phyloP scores from a whole-genome alignment of 2,113 vertebrate genomes.

The Kryptolebias marmoratus region DNA sequence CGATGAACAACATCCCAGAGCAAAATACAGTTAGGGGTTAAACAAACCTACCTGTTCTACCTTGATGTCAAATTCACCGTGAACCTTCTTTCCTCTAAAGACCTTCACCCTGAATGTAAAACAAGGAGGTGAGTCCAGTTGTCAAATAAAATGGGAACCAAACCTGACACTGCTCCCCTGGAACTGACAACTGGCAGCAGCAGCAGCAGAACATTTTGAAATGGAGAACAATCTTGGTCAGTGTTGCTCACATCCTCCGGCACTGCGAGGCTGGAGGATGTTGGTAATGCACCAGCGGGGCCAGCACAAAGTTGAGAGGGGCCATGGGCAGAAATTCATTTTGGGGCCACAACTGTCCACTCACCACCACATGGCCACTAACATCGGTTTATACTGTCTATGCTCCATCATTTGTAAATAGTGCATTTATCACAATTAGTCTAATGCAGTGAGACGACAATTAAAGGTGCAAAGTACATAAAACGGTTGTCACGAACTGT shows the following conservation, averaged over 20 bases:
- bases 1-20: not conserved
- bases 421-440: too few relatives aligned
- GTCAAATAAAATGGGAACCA: not conserved
- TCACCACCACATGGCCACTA: too few relatives aligned
- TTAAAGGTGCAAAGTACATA: too few relatives aligned
- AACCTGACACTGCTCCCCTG: not conserved
- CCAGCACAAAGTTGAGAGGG: too few relatives aligned
- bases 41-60: constrained; percentile 86
- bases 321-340: too few relatives aligned
- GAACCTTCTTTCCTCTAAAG: constrained; percentile 89
- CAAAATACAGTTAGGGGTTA: not conserved
- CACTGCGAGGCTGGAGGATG: too few relatives aligned
- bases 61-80: constrained; percentile 90
- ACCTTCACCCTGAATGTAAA: constrained; percentile 84
- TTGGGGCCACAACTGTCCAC: too few relatives aligned
- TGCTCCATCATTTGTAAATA: too few relatives aligned
- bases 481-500: too few relatives aligned
- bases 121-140: constrained; percentile 25
- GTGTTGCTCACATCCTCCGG: not conserved
- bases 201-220: not conserved
- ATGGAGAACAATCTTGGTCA: not conserved
- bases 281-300: too few relatives aligned
- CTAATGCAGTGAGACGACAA: too few relatives aligned
- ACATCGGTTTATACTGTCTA: too few relatives aligned
- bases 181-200: constrained; percentile 4